A percentile compares a stretch with the other conserved stretches of the same genome.
Conservation (phyloP, 2,888 invertebrate species). For the Deilephila porcellus region DNA sequence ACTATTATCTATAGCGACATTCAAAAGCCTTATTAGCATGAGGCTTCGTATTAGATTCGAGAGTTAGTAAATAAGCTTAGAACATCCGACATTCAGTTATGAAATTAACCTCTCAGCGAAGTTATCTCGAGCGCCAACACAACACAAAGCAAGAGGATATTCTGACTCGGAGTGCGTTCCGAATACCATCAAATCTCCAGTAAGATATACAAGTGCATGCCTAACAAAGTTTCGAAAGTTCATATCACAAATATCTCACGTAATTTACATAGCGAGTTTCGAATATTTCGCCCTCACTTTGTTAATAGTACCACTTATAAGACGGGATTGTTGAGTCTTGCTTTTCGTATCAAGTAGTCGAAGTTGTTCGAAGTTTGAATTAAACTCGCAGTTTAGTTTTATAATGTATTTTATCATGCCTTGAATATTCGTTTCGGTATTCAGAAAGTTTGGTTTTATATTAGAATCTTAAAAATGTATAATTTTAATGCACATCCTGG, state of each 20-base stretch:
- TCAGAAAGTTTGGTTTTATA: background rate
- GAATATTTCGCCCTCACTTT: background rate
- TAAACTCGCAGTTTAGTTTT: slow-evolving; percentile 6
- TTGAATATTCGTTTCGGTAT: background rate
- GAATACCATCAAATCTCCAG: slow-evolving; percentile 34
- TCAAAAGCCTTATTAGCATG: background rate
- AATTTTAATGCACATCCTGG: no score
- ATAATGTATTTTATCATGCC: background rate
- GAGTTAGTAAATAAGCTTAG: slow-evolving; percentile 12
- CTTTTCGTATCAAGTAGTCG: slow-evolving; percentile 35
- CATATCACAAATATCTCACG: slow-evolving; percentile 52
- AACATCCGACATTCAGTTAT: slow-evolving; percentile 3
- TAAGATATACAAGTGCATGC: slow-evolving; percentile 43
- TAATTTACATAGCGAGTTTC: slow-evolving; percentile 45
- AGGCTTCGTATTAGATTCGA: background rate
- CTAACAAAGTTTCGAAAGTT: slow-evolving; percentile 45
- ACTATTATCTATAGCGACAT: background rate
- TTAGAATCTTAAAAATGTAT: background rate
- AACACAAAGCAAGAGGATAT: slow-evolving; percentile 17
- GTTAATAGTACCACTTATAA: background rate
- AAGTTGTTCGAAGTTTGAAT: slow-evolving; percentile 33
- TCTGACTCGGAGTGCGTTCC: slow-evolving; percentile 1
- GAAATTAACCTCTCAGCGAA: background rate
- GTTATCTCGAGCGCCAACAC: slow-evolving; percentile 7
- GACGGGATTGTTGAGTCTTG: slow-evolving; percentile 13